Evolutionary conservation across 2,113 vertebrate genomes (phyloP).

Genomic region (Carollia perspicillata): DNA sequence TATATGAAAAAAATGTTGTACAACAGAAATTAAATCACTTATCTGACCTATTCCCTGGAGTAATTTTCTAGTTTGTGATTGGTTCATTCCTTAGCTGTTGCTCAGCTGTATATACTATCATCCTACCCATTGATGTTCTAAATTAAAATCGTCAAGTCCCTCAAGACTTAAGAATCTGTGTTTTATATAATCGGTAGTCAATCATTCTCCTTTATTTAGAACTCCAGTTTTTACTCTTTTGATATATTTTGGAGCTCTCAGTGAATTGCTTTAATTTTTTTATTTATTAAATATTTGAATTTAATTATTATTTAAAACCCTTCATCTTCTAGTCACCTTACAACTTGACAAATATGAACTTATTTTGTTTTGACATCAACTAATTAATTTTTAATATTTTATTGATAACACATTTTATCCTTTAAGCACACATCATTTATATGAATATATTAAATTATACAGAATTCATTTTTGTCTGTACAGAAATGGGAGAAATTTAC

Average conservation of each 20-base stretch:
- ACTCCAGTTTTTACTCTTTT: not conserved
- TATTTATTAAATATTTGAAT: not conserved
- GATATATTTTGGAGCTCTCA: not conserved
- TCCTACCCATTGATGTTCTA: not conserved
- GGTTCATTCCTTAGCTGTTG: not conserved
- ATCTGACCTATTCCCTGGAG: not conserved
- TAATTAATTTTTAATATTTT: not conserved
- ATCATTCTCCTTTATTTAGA: not conserved
- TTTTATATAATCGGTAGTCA: not conserved
- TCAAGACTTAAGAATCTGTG: not conserved
- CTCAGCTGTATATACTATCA: not conserved
- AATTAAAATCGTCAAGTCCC: not conserved
- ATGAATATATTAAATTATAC: not conserved
- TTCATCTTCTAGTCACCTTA: not conserved
- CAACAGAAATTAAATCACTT: not conserved
- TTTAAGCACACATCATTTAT: not conserved
- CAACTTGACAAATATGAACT: not conserved
- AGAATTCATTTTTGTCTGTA: not conserved
- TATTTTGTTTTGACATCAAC: not conserved
- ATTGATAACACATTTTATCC: not conserved
- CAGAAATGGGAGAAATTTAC: not conserved
- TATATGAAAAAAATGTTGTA: not conserved
- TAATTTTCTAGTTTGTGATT: not conserved
- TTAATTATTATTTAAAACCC: not conserved
- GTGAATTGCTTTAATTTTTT: not conserved